These are phyloP conservation scores for Phylloscopus trochilus DNA, from an alignment of 2,113 vertebrate species.

Conservation along the genomic window DNA sequence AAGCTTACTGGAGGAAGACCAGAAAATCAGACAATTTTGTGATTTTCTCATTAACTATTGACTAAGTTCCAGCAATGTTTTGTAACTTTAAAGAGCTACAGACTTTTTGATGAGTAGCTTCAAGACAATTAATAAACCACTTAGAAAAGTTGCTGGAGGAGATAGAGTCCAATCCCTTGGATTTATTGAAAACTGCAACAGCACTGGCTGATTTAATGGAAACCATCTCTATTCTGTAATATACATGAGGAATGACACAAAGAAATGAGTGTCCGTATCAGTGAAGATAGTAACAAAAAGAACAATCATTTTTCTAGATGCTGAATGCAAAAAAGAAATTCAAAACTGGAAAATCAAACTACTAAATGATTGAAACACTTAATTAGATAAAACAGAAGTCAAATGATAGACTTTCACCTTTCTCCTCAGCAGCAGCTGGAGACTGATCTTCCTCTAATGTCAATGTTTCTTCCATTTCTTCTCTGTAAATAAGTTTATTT, in stretches of 20 bases:
- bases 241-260: not conserved
- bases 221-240: not conserved
- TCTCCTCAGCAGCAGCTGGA: conserved; percentile 24
- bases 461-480: conserved; percentile 47
- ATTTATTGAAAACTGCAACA: not conserved
- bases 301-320: not conserved
- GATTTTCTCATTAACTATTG: not conserved
- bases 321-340: not conserved
- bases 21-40: not conserved
- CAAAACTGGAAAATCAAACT: not conserved
- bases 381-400: not conserved
- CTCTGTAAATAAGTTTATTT: conserved; percentile 67
- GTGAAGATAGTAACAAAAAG: not conserved
- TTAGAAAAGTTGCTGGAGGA: not conserved
- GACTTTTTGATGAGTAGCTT: not conserved
- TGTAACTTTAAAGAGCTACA: not conserved
- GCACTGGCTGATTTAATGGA: not conserved
- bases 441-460: conserved; percentile 46
- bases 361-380: not conserved
- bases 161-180: not conserved
- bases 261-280: not conserved
- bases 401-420: conserved; percentile 60
- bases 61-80: not conserved
- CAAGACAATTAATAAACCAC: not conserved
- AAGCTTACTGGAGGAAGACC: not conserved